Conservation (phyloP, 1,140 invertebrate genomes). For the Eumeta japonica region DNA sequence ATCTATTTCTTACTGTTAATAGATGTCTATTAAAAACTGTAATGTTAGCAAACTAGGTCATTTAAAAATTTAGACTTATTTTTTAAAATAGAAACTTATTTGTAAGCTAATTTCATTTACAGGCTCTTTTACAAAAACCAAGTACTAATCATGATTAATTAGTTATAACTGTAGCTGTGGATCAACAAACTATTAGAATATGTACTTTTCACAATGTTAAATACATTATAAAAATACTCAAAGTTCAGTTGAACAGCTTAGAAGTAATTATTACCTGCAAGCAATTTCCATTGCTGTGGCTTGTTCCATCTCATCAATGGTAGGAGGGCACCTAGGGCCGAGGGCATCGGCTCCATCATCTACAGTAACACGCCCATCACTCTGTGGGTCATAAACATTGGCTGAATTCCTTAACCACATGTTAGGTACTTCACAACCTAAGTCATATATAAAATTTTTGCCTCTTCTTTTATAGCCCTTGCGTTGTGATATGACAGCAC, state of each 20-base stretch:
- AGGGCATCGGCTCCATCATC: slow-evolving; percentile 51
- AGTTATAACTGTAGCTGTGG: too few relatives aligned
- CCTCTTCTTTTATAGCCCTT: slow-evolving; percentile 72
- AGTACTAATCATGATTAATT: too few relatives aligned
- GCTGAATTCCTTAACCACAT: slow-evolving; percentile 67
- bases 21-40: too few relatives aligned
- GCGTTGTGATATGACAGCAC: slow-evolving; percentile 66
- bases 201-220: too few relatives aligned
- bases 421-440: slow-evolving; percentile 69
- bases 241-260: neutral
- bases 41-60: too few relatives aligned
- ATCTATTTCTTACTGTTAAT: too few relatives aligned
- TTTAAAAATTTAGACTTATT: slow-evolving; percentile 6
- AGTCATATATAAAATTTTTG: slow-evolving; percentile 68
- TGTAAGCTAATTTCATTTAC: too few relatives aligned
- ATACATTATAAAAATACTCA: neutral
- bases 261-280: slow-evolving; percentile 32
- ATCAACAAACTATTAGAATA: too few relatives aligned
- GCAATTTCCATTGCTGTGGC: slow-evolving; percentile 47
- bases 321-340: slow-evolving; percentile 47
- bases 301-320: slow-evolving; percentile 56
- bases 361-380: slow-evolving; percentile 49
- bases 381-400: slow-evolving; percentile 43
- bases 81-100: slow-evolving; percentile 1
- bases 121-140: too few relatives aligned